Evolutionary conservation across 2,797 vertebrate genomes (phyloP).

Genomic region (Sebastes hubbsi): DNA sequence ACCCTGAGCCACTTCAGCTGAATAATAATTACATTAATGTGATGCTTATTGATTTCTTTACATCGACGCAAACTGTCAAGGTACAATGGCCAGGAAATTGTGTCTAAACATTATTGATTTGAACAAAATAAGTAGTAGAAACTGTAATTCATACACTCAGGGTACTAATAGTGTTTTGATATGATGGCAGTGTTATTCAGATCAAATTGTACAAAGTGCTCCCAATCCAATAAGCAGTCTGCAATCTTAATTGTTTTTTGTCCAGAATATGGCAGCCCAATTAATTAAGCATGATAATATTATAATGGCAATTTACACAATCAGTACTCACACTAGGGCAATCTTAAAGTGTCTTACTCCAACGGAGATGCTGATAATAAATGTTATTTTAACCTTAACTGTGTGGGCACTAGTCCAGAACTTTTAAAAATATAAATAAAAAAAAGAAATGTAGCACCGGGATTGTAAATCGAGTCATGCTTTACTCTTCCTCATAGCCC

Average conservation of each 20-base stretch:
- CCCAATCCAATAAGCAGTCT: slow-evolving; percentile 15
- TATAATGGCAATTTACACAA: background rate
- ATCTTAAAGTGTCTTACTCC: background rate
- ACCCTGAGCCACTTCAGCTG: background rate
- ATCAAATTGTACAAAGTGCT: slow-evolving; percentile 36
- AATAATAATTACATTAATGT: slow-evolving; percentile 36
- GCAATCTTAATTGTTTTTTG: slow-evolving; percentile 23
- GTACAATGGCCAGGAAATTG: background rate
- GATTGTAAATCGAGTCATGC: background rate
- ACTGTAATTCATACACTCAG: background rate
- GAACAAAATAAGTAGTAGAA: background rate
- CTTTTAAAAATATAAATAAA: background rate
- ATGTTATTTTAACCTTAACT: background rate
- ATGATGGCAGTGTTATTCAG: slow-evolving; percentile 5
- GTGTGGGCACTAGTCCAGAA: background rate
- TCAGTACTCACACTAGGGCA: background rate
- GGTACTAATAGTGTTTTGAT: background rate
- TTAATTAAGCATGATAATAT: slow-evolving; percentile 25
- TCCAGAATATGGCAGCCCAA: background rate
- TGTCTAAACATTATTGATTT: slow-evolving; percentile 26
- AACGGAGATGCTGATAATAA: background rate
- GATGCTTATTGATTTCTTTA: slow-evolving; percentile 44
- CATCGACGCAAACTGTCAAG: slow-evolving; percentile 6
- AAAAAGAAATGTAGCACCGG: background rate
- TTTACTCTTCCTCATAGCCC: slow-evolving; percentile 2